Evolutionary conservation across 2,888 invertebrate genomes (phyloP), one percentile per base, ranked within the genome.

Genomic region (Pseudococcus jackbeardsleyi): DNA sequence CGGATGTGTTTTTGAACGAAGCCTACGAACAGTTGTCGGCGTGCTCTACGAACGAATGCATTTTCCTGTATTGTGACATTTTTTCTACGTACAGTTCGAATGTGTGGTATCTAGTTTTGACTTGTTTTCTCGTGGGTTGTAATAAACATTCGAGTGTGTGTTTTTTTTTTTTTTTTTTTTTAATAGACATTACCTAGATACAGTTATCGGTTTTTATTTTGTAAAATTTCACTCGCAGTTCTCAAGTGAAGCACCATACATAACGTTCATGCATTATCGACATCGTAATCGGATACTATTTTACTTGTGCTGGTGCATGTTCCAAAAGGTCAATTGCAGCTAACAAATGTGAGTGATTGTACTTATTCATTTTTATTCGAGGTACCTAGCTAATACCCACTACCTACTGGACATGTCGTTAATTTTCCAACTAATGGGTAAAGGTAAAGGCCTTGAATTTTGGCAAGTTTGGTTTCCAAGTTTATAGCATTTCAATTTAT

Each of bases 1-100:
- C 68, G 68, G 86, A 86, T 64, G 72, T 72, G 68, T 86, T 86
- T 86, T 46, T 19, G n/a, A 72, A 39, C 46, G 68, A 86, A 72
- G 86, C 86, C 86, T 86, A 86, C 72, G 72, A 86, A 86, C 46
- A 48, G 46, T 72, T 48, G 86, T 86, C 86, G 46, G 86, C 86
- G 72, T 72, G 86, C 42, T 46, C n/a, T 86, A 68, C 46, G 39
- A 64, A 68, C 42, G 72, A 64, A 59, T 85, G 59, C n/a, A n/a
- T 85, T 85, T 85, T 85, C 19, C 12, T 46, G 19, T 33, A 33
- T 85, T 48, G 19, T 64, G 42, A 54, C 22, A 12, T 22, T 85
- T 85, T 64, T 54, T 86, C 33, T 15, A 39, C 85, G 48, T 19
- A 68, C 42, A n/a, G 8, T 26, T 26, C 79, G 79, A 54, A 9